phyloP scores from a whole-genome alignment of 2,888 invertebrate species.

The Sicus ferrugineus region DNA sequence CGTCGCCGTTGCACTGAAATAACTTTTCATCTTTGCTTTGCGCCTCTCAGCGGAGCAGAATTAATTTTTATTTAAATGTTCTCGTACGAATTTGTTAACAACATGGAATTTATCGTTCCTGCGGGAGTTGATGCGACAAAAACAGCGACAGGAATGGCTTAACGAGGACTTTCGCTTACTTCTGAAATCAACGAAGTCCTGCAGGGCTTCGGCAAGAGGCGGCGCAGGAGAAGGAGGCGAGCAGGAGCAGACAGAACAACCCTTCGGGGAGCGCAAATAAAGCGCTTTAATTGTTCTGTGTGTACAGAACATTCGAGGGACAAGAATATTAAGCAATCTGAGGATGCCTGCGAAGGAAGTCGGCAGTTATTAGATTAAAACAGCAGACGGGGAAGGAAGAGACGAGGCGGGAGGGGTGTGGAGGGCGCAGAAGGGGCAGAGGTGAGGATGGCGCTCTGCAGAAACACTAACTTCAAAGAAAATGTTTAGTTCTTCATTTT shows the following conservation, averaged over 20 bases:
- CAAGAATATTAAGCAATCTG: no score
- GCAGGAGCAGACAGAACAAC: neutral
- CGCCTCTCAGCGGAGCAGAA: no score
- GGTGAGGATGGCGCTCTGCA: neutral
- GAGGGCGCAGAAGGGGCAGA: no score
- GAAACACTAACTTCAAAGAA: neutral
- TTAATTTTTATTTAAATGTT: neutral
- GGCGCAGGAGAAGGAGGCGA: neutral
- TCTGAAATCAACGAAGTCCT: constrained; percentile 1
- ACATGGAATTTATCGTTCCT: constrained; percentile 26
- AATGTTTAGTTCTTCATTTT: neutral
- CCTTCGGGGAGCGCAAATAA: neutral
- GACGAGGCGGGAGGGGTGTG: neutral
- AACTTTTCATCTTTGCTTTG: neutral
- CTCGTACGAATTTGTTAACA: constrained; percentile 19
- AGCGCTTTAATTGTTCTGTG: constrained; percentile 27
- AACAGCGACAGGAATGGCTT: neutral
- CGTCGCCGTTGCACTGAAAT: neutral
- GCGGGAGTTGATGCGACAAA: neutral
- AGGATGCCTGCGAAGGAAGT: neutral
- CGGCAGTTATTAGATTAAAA: constrained; percentile 7
- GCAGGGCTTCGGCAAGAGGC: neutral
- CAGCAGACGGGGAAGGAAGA: neutral
- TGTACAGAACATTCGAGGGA: constrained; percentile 1
- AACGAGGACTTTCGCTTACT: constrained; percentile 20